Evolutionary conservation across 2,797 vertebrate species (phyloP).

Genomic region (Anableps anableps): DNA sequence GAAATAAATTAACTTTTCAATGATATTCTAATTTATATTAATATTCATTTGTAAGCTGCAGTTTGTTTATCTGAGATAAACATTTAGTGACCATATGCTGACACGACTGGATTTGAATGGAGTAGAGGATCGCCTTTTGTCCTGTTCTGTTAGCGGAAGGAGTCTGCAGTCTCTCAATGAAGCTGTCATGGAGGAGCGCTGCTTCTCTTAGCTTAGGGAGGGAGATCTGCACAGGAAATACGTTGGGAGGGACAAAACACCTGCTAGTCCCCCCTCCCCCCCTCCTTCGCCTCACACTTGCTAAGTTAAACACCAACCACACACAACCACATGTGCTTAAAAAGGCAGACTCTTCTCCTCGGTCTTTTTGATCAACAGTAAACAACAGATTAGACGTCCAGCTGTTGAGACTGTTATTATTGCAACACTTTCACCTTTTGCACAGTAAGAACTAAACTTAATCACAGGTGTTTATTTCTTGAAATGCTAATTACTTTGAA

Average conservation of each 20-base stretch:
- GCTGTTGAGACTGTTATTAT: slow-evolving; percentile 34
- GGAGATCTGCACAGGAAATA: slow-evolving; percentile 79
- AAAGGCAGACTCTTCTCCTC: slow-evolving; percentile 38
- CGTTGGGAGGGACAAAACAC: slow-evolving; percentile 78
- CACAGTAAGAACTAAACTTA: slow-evolving; percentile 6
- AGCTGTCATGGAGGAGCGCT: slow-evolving; percentile 43
- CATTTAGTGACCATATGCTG: not conserved
- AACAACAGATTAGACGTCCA: slow-evolving; percentile 48
- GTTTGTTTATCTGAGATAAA: slow-evolving; percentile 1
- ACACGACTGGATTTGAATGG: slow-evolving; percentile 27
- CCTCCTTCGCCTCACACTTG: slow-evolving; percentile 18
- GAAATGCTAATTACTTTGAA: not conserved
- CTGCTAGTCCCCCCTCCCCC: slow-evolving; percentile 61
- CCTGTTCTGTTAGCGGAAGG: slow-evolving; percentile 24
- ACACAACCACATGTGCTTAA: slow-evolving; percentile 52
- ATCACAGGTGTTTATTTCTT: not conserved
- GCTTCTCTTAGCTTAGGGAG: slow-evolving; percentile 48
- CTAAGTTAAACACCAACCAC: slow-evolving; percentile 47
- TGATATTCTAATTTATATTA: not conserved
- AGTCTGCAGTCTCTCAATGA: slow-evolving; percentile 32
- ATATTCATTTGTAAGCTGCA: not conserved
- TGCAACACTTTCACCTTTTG: slow-evolving; percentile 6
- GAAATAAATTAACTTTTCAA: not conserved
- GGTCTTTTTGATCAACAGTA: slow-evolving; percentile 54
- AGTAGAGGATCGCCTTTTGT: slow-evolving; percentile 5